Percentiles rank a stretch among this genome's conserved stretches.
Conservation (phyloP, 2,113 vertebrate genomes). For the Danio rerio region GRCz12tu NC_133199.1:15751501-15752000, state of each 20-base stretch:
- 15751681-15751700: slow-evolving; percentile 2
- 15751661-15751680: neutral
- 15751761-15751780: too few species aligned
- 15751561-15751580: too few species aligned
- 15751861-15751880: neutral
- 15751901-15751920: neutral
- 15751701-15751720: neutral
- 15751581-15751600: too few species aligned
- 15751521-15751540: too few species aligned
- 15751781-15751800: too few species aligned
- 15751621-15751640: too few species aligned
- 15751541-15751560: too few species aligned
- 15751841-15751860: neutral
- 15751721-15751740: neutral
- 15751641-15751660: too few species aligned
- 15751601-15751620: too few species aligned
- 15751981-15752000: neutral
- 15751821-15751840: neutral
- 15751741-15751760: neutral
- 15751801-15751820: neutral
- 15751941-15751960: neutral
- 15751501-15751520: too few species aligned
- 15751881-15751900: neutral
- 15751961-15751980: neutral
- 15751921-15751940: neutral